Percentiles rank a stretch among this genome's conserved stretches.
Evolutionary conservation across 2,888 invertebrate genomes (phyloP).

Genomic region (Rhynchonema sp.): DNA sequence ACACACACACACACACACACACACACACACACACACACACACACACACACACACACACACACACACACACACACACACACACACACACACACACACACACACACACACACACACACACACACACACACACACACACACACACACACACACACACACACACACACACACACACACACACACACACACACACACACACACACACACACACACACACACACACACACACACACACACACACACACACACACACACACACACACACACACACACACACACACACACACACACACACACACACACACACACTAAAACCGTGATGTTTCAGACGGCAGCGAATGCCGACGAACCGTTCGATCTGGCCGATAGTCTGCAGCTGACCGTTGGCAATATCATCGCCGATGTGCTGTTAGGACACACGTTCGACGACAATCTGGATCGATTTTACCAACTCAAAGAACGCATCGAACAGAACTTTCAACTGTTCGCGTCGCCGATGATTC

Average conservation of each 20-base stretch:
- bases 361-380: background rate
- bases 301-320: background rate
- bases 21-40: conserved; percentile 6
- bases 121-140: conserved; percentile 6
- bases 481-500: background rate
- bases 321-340: too few species aligned
- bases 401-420: background rate
- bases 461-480: background rate
- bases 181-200: conserved; percentile 2
- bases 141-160: conserved; percentile 4
- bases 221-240: background rate
- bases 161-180: conserved; percentile 3
- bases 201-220: background rate
- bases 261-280: background rate
- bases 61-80: conserved; percentile 6
- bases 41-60: conserved; percentile 6
- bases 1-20: conserved; percentile 5
- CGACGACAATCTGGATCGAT: background rate
- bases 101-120: conserved; percentile 6
- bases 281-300: background rate
- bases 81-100: conserved; percentile 6
- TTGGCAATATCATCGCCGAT: background rate
- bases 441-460: background rate
- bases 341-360: background rate
- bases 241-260: background rate